Evolutionary conservation across 2,888 invertebrate species (phyloP).

Genomic region (Agapostemon virescens): DNA sequence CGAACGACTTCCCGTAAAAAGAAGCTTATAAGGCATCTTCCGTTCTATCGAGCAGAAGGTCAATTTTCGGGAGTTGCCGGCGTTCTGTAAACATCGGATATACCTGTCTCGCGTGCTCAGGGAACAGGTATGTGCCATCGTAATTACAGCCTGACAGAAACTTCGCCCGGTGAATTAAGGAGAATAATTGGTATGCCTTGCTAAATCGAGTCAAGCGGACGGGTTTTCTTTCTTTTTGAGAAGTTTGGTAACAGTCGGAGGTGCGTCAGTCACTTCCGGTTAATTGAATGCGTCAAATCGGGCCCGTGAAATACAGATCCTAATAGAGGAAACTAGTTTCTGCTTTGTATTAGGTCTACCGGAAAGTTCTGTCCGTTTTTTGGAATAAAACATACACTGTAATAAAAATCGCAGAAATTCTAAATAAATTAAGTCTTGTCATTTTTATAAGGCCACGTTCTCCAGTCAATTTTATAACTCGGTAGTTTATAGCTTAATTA

Average conservation of each 20-base stretch:
- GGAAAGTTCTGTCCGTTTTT: too few relatives aligned
- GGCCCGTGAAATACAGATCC: not conserved
- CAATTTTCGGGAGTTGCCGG: constrained; percentile 35
- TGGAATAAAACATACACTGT: too few relatives aligned
- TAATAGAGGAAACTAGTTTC: not conserved
- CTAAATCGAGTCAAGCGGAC: constrained; percentile 18
- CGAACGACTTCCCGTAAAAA: not conserved
- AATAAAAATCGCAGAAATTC: too few relatives aligned
- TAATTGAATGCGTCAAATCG: constrained; percentile 4
- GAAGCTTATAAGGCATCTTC: not conserved
- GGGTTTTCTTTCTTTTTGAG: constrained; percentile 8
- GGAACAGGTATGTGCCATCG: constrained; percentile 44
- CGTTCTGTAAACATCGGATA: constrained; percentile 40
- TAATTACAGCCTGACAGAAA: constrained; percentile 63
- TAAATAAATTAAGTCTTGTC: too few relatives aligned
- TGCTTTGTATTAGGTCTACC: not conserved
- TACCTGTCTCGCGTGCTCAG: constrained; percentile 48
- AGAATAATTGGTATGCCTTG: constrained; percentile 48
- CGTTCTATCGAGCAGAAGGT: not conserved
- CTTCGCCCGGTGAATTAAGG: constrained; percentile 57
- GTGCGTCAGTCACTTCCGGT: not conserved
- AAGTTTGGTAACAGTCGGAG: constrained; percentile 29
- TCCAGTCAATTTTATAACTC: too few relatives aligned
- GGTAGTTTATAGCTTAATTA: too few relatives aligned
- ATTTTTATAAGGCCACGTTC: too few relatives aligned